Base-by-base conservation (phyloP, 2,113 vertebrate species). In the Bos indicus region DNA sequence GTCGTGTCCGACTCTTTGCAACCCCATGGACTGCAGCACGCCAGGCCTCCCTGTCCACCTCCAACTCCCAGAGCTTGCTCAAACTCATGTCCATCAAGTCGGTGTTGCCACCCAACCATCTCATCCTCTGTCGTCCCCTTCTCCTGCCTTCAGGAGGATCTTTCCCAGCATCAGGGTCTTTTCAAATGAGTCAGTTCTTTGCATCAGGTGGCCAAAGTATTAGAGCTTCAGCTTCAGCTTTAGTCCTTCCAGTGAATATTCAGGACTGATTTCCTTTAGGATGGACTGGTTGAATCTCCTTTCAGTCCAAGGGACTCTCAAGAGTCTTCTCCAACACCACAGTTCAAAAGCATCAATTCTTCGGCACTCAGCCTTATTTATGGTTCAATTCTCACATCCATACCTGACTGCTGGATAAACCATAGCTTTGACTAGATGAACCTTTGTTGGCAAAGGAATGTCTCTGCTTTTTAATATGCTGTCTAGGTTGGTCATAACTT, bases 1-100 rank as follows among this genome's bases (percentile, higher is more conserved):
- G 19, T 40, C 5, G 0, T 23, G 67, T 71, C 67, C 0, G 9
- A 11, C 67, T 71, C n/a, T 40, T 23, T 40, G 67, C 5, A 1
- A 6, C 67, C n/a, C n/a, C 19, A 3, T 6, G n/a, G 19, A 12
- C 67, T 40, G 67, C 10, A 23, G 67, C n/a, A 71, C 1, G 4
- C 67, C 67, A 40, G 67, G n/a, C 67, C n/a, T 71, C 67, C 64
- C 64, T 71, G 64, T 11, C n/a, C n/a, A 21, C 19, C 64, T 36
- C n/a, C 64, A 67, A 5, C 30, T 3, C 30, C 62, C 0, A 7
- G 62, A 64, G 30, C 33, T n/a, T n/a, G 15, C 30, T 64, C 62
- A 64, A 4, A n/a, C 62, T 67, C 33, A 67, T 19, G 62, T 19
- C 3, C 33, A 67, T 19, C 19, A 33, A n/a, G 30, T n/a, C 7